Evolutionary conservation across 2,888 invertebrate species (phyloP).

Genomic region (Anaspis maculata): DNA sequence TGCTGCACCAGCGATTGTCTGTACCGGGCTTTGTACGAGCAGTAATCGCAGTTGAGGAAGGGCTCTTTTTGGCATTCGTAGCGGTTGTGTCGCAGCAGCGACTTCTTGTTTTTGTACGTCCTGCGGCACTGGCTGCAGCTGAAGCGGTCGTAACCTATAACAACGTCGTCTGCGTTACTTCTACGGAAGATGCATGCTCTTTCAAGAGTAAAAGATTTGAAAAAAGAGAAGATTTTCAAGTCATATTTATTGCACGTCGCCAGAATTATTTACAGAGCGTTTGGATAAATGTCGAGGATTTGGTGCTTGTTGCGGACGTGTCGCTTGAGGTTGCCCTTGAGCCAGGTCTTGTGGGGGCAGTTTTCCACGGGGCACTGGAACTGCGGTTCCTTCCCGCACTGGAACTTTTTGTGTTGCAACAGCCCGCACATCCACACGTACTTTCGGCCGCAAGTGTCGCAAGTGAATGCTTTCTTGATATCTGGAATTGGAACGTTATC

Average conservation of each 20-base stretch:
- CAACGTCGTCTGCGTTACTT: too few relatives aligned
- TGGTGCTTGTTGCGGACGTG: constrained; percentile 9
- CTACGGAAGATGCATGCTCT: neutral
- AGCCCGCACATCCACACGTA: constrained; percentile 1
- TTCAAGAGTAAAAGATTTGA: too few relatives aligned
- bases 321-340: constrained; percentile 7
- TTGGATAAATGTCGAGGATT: neutral
- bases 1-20: too few relatives aligned
- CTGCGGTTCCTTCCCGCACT: constrained; percentile 25
- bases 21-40: constrained; percentile 33
- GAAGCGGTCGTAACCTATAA: too few relatives aligned
- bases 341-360: constrained; percentile 2
- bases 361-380: constrained; percentile 16
- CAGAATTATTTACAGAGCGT: too few relatives aligned
- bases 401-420: constrained; percentile 19
- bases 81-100: constrained; percentile 40
- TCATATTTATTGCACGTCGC: too few relatives aligned
- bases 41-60: constrained; percentile 25
- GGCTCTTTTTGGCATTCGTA: constrained; percentile 23
- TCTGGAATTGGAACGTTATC: too few relatives aligned
- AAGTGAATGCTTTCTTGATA: neutral
- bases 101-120: constrained; percentile 62
- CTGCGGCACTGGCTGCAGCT: too few relatives aligned
- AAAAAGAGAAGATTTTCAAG: too few relatives aligned
- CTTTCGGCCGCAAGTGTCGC: neutral